Percentiles rank a stretch among this genome's conserved stretches.
These are phyloP conservation scores for Marmota flaviventris DNA, from an alignment of 2,113 vertebrate species.

Conservation along the genomic window DNA sequence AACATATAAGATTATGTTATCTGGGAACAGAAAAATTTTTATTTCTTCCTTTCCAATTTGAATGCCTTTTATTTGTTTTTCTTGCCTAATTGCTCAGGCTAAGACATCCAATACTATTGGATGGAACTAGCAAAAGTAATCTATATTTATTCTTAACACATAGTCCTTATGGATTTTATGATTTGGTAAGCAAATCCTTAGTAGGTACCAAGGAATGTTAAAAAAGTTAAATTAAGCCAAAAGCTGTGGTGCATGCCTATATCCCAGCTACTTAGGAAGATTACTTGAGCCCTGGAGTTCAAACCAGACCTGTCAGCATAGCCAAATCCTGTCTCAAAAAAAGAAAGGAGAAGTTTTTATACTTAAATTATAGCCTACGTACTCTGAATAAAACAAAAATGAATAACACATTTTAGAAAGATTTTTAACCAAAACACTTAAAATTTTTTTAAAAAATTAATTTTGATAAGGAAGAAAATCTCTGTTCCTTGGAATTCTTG, in stretches of 20 bases:
- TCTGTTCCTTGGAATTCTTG: conserved; percentile 31
- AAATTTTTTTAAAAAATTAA: background rate
- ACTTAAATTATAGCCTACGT: background rate
- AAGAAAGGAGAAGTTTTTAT: background rate
- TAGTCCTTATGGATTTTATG: background rate
- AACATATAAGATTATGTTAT: background rate
- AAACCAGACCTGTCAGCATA: background rate
- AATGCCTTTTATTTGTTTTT: conserved; percentile 27
- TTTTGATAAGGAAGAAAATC: conserved; percentile 6
- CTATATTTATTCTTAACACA: background rate
- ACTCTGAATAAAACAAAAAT: background rate
- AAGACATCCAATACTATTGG: background rate
- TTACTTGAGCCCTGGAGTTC: too few relatives aligned
- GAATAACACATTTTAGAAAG: conserved; percentile 36
- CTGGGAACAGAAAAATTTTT: background rate
- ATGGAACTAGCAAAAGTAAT: conserved; percentile 13
- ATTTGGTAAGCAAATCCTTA: background rate
- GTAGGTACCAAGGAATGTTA: background rate
- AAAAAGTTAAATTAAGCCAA: conserved; percentile 15
- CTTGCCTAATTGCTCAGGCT: conserved; percentile 28
- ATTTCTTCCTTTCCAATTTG: background rate
- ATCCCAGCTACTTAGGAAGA: too few relatives aligned
- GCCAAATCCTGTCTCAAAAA: background rate
- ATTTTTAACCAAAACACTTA: background rate
- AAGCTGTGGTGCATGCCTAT: background rate